Evolutionary conservation across 2,113 vertebrate genomes (phyloP).

Genomic region (Halcyon senegalensis): DNA sequence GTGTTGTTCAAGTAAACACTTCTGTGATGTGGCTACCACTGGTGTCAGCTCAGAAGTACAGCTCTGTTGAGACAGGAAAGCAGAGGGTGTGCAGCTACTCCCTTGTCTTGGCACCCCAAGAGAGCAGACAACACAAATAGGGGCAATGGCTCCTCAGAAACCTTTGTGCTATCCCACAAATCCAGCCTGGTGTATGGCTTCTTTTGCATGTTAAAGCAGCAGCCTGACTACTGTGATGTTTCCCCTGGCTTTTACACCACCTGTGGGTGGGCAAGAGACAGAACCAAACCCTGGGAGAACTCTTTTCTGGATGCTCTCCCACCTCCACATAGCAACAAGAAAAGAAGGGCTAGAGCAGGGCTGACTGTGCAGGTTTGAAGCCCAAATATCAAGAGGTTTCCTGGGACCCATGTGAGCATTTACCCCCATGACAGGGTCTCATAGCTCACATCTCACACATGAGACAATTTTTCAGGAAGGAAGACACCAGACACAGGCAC

Average conservation of each 20-base stretch:
- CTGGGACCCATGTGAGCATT: not conserved
- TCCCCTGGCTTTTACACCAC: not conserved
- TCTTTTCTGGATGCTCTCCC: not conserved
- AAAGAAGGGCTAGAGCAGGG: not conserved
- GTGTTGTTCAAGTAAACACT: accelerated
- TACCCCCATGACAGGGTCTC: accelerated
- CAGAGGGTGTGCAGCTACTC: not conserved
- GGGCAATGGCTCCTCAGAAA: not conserved
- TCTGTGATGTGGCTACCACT: not conserved
- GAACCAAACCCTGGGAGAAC: not conserved
- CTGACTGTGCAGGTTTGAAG: not conserved
- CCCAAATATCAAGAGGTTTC: not conserved
- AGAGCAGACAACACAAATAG: accelerated
- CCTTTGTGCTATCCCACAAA: not conserved
- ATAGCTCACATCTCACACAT: not conserved
- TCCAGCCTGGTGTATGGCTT: not conserved
- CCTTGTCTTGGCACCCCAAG: accelerated
- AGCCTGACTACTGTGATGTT: not conserved
- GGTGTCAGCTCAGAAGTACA: not conserved
- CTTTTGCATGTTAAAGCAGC: not conserved
- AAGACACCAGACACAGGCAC: not conserved
- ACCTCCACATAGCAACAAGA: not conserved
- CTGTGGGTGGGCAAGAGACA: not conserved
- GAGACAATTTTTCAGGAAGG: not conserved
- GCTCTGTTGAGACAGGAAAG: not conserved